Conservation (phyloP, 1,140 invertebrate species). For the Drosophila gunungcola region DNA sequence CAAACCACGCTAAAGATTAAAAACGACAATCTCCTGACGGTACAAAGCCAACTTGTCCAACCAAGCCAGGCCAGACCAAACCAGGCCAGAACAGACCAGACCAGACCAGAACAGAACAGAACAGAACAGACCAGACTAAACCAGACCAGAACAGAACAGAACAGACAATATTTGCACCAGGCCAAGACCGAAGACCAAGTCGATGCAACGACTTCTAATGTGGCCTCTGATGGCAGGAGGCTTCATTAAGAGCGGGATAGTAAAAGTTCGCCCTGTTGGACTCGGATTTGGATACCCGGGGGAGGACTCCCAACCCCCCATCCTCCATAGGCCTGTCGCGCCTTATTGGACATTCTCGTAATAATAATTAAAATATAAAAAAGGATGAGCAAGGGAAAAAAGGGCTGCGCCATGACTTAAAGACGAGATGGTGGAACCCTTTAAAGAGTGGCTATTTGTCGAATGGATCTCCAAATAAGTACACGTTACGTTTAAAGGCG, state of each 20-base stretch:
- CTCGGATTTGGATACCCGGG: constrained; percentile 12
- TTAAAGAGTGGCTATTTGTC: constrained; percentile 74
- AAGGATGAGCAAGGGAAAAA: constrained; percentile 21
- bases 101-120: neutral
- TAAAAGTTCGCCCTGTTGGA: constrained; percentile 61
- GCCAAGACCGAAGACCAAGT: neutral
- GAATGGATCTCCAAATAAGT: constrained; percentile 70
- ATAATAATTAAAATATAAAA: constrained; percentile 76
- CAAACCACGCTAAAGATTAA: constrained; percentile 63
- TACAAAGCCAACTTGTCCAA: constrained; percentile 40
- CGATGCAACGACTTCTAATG: constrained; percentile 1
- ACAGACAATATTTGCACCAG: constrained; percentile 7
- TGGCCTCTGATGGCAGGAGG: constrained; percentile 7
- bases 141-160: constrained; percentile 6
- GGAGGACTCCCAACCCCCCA: constrained; percentile 20
- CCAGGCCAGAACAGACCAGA: constrained; percentile 1
- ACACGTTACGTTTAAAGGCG: constrained; percentile 49
- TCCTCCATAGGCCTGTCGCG: constrained; percentile 14
- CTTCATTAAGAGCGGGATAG: constrained; percentile 59
- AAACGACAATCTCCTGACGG: constrained; percentile 75
- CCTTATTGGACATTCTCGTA: constrained; percentile 59
- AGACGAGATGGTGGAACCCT: constrained; percentile 59
- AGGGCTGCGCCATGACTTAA: constrained; percentile 36
- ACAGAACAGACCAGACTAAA: too few relatives aligned
- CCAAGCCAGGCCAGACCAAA: constrained; percentile 1